These are phyloP conservation scores for Sebastes goodei DNA, from an alignment of 2,797 vertebrate species.

Conservation along the genomic window DNA sequence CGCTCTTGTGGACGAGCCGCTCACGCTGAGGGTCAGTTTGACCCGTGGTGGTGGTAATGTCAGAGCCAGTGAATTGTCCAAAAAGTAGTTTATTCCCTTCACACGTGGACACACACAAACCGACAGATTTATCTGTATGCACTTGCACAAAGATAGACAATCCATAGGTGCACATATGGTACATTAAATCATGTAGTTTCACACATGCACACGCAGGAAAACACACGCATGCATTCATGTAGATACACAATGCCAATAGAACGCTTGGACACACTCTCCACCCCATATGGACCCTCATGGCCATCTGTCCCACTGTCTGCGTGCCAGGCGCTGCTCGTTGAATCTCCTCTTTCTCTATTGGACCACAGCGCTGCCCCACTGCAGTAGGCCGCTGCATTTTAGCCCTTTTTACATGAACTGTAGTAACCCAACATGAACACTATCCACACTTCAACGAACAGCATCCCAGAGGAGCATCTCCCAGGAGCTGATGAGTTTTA, in stretches of 20 bases:
- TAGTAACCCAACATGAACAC: conserved; percentile 37
- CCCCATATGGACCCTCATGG: conserved; percentile 71
- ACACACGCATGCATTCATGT: conserved; percentile 16
- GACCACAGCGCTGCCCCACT: conserved; percentile 34
- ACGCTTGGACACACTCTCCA: conserved; percentile 53
- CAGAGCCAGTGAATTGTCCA: not conserved
- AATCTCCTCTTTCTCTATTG: conserved; percentile 45
- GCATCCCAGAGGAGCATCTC: conserved; percentile 29
- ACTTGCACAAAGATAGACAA: conserved; percentile 7
- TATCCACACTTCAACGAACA: conserved; percentile 26
- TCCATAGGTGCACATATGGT: conserved; percentile 37
- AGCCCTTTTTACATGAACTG: conserved; percentile 52
- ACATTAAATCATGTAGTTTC: conserved; percentile 22
- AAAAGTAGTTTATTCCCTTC: conserved; percentile 1
- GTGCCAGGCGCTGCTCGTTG: conserved; percentile 61
- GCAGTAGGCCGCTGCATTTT: conserved; percentile 39
- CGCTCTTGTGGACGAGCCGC: conserved; percentile 21
- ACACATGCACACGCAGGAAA: conserved; percentile 12
- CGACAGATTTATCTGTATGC: not conserved
- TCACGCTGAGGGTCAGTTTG: conserved; percentile 67
- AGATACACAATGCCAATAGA: conserved; percentile 46
- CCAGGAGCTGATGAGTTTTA: conserved; percentile 1
- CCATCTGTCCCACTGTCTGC: conserved; percentile 72
- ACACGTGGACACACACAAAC: not conserved
- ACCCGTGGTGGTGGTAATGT: conserved; percentile 32